Evolutionary conservation across 2,113 vertebrate genomes (phyloP), one percentile per base, ranked within the genome.

Genomic region (Amblyornis subalaris): DNA sequence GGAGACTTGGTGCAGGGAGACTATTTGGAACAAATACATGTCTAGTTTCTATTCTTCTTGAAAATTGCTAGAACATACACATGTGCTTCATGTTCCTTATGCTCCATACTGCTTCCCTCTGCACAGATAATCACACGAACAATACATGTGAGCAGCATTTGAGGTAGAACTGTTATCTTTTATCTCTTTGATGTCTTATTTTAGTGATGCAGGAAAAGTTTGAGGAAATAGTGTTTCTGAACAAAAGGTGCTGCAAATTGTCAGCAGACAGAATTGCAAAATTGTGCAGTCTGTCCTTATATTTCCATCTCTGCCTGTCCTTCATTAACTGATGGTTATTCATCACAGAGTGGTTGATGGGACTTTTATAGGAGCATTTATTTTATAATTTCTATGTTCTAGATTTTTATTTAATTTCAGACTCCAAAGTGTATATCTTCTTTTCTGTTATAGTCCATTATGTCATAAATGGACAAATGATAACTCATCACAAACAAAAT

Each of bases 111-210:
- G 45, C 47, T 42, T 15, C 55, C 67, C 72, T 72, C 50, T 75
- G 42, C 66, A 48, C 65, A 73, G 74, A 83, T 24, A 50, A 74
- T 67, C 26, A 19, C 50, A 61, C 0, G 1, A 74, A 51, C 48
- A 42, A 35, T 95, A 64, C 78, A 86, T n/a, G 42, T 95, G 93
- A 93, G 53, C 67, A 83, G 64, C 85, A 61, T 93, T 97, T 93
- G 90, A 95, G 60, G 78, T 91, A 76, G 69, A 83, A 81, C 81
- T 66, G 58, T 67, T 95, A 77, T 81, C 77, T 94, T 87, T 91
- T 89, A 38, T 88, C 81, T 94, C 93, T 95, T 95, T 96, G 78
- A 95, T 91, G 64, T 93, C 67, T 91, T 88, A 33, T 78, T 93
- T 94, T 93, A 88, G 72, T 70, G 53, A 77, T 84, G 55, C 69